A percentile compares a stretch with the other conserved stretches of the same genome.
These are phyloP conservation scores for Cryptus armator DNA, from an alignment of 2,888 invertebrate species.

Conservation along the genomic window DNA sequence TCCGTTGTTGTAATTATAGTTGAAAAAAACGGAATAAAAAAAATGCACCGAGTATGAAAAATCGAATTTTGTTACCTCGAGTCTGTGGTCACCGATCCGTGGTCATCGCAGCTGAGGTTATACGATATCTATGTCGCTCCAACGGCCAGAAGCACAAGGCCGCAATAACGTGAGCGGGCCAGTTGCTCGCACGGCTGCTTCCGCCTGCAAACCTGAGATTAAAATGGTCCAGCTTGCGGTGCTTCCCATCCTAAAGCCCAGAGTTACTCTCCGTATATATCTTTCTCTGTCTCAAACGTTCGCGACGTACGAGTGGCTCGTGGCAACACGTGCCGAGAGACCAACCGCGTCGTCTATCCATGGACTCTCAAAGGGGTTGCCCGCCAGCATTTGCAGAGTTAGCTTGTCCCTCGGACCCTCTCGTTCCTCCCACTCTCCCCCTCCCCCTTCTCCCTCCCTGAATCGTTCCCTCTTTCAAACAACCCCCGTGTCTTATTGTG, in stretches of 20 bases:
- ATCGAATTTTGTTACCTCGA: neutral
- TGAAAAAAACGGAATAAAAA: neutral
- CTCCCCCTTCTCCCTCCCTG: too few species aligned
- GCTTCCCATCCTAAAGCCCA: constrained; percentile 6
- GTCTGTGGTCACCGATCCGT: neutral
- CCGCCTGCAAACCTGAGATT: constrained; percentile 44
- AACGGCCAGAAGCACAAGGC: constrained; percentile 20
- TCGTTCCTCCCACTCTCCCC: constrained; percentile 4
- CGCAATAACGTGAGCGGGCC: constrained; percentile 37
- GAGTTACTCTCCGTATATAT: constrained; percentile 14
- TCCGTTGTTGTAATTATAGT: neutral
- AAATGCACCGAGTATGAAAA: neutral
- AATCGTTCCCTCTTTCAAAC: constrained; percentile 32
- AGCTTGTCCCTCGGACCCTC: constrained; percentile 28
- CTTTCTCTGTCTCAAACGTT: constrained; percentile 4
- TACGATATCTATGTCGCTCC: constrained; percentile 5
- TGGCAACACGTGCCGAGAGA: constrained; percentile 39
- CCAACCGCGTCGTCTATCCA: constrained; percentile 21
- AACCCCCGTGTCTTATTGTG: constrained; percentile 48
- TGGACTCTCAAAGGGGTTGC: constrained; percentile 24
- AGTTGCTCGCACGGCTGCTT: constrained; percentile 32
- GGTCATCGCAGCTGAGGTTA: constrained; percentile 1
- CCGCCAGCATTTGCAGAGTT: constrained; percentile 10
- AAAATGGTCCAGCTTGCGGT: constrained; percentile 23
- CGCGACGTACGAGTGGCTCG: constrained; percentile 44